Base-by-base conservation (phyloP, 1,140 invertebrate species). In the Drosophila ananassae region DNA sequence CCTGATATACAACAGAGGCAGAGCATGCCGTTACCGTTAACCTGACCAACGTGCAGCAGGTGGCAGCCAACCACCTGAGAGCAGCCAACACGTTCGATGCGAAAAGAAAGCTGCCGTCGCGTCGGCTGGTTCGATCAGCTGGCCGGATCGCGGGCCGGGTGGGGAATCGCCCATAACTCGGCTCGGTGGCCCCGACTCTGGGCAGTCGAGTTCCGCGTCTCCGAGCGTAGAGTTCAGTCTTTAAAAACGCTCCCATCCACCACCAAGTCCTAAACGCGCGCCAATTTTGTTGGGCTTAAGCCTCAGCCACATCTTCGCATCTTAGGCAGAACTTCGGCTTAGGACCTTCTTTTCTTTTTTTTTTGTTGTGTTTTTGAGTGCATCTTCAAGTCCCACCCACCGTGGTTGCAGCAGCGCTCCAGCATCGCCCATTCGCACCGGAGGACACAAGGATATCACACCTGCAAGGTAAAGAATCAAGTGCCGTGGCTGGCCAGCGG, bases 131-230 rank as follows among this genome's bases (percentile, higher is more conserved):
- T 55, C 59, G 74, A 52, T 51, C 73, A 60, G 58, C 57, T 57
- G 48, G n/a, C n/a, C 41, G n/a, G 39, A 41, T 41, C 32, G 34
- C 37, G 73, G 32, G 24, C 37, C 66, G 30, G 51, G 66, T 56
- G 28, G 60, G 58, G 46, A 68, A 81, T 77, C 81, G 83, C 83
- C 83, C 81, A 87, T 87, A 87, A 87, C 83, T 89, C 83, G 83
- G 79, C 79, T 64, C 55, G 76, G 63, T 79, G 57, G 59, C 63
- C 53, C 72, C 60, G 55, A 73, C 72, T 89, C 21, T n/a, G 44
- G 75, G 67, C 83, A 87, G 83, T 87, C 78, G 79, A 79, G 79
- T 69, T 89, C 78, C 83, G 83, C 76, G 83, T 83, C 72, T 83
- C 51, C 66, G 46, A 79, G 67, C 84, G 83, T 77, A 61, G 63